Base-by-base conservation (phyloP, 2,797 vertebrate genomes). In the Delichon dasypus region DNA sequence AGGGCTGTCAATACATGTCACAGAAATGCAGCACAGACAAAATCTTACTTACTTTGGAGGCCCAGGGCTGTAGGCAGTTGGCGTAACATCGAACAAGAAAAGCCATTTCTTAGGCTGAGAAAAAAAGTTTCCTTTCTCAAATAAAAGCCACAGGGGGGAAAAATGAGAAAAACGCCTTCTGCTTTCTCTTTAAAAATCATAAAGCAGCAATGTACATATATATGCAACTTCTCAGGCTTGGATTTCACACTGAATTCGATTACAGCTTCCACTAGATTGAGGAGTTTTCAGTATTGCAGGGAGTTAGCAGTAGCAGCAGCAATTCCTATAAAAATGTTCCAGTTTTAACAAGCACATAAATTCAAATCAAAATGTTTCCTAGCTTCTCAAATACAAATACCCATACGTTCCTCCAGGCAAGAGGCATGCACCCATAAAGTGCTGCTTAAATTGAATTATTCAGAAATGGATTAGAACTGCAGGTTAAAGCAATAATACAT, bases 51-150 rank as follows among this genome's bases (percentile, higher is more conserved):
- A 99, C 99, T 99, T 99, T 99, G 97, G 99, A 99, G 97, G 99
- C 99, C 99, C 99, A 99, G 44, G 99, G 99, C 95, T 99, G 99
- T 98, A 99, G 98, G 98, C 99, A 99, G 98, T 99, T 99, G 98
- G 99, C 99, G 88, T 99, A 99, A 98, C 99, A 99, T 98, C 99
- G 99, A 96, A 99, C 98, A 93, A 99, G 99, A 98, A 99, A 99
- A 98, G 99, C 99, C 99, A 99, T 99, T 98, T 99, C 97, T 98
- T 96, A 97, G 85, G 92, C 90, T 98, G 96, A 96, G 94, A 11
- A 97, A 96, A 98, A 98, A 98, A 99, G 98, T 98, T 99, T 98
- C 98, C 97, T 98, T 98, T 98, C 95, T 97, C 96, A 95, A 97
- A 98, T 61, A 96, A 95, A 94, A 97, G 90, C 87, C 96, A 97